Percentiles rank a stretch among this genome's conserved stretches.
These are phyloP conservation scores for Trichoplax adhaerens DNA, from an alignment of 37 sponge, comb jelly and placozoan species.

Conservation along the genomic window DNA sequence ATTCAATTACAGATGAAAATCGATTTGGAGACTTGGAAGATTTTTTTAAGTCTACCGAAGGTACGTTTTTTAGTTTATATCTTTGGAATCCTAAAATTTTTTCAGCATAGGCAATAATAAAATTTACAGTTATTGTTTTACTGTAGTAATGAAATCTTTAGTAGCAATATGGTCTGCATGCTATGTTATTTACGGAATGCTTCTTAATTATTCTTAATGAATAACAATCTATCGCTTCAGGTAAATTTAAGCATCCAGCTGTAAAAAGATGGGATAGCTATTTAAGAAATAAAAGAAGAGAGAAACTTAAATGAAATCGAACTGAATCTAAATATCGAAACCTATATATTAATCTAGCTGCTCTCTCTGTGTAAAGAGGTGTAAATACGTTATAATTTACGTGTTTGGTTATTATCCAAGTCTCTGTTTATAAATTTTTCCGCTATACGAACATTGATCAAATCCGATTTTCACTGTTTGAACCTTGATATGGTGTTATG, in stretches of 20 bases:
- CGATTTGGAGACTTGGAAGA: constrained; percentile 31
- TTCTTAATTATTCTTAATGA: not conserved
- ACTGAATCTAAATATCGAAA: too few relatives aligned
- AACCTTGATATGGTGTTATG: too few relatives aligned
- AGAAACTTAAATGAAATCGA: too few relatives aligned
- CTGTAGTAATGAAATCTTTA: not conserved
- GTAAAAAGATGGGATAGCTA: constrained; percentile 27
- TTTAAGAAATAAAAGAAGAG: too few relatives aligned
- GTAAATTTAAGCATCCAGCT: constrained; percentile 24
- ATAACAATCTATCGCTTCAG: constrained; percentile 7
- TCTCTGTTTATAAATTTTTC: too few relatives aligned
- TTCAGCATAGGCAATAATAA: not conserved
- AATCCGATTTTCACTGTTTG: too few relatives aligned
- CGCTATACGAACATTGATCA: too few relatives aligned
- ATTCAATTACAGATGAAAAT: constrained; percentile 19
- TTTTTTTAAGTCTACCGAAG: constrained; percentile 65
- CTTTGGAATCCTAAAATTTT: not conserved
- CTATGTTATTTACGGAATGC: not conserved
- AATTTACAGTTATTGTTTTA: too few relatives aligned
- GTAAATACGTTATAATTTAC: too few relatives aligned
- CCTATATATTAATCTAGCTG: too few relatives aligned
- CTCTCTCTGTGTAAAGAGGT: too few relatives aligned
- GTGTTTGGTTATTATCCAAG: too few relatives aligned
- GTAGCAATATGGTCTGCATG: not conserved
- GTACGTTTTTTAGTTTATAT: constrained; percentile 2